phyloP scores from a whole-genome alignment of 2,113 vertebrate species.

The Tursiops truncatus region DNA sequence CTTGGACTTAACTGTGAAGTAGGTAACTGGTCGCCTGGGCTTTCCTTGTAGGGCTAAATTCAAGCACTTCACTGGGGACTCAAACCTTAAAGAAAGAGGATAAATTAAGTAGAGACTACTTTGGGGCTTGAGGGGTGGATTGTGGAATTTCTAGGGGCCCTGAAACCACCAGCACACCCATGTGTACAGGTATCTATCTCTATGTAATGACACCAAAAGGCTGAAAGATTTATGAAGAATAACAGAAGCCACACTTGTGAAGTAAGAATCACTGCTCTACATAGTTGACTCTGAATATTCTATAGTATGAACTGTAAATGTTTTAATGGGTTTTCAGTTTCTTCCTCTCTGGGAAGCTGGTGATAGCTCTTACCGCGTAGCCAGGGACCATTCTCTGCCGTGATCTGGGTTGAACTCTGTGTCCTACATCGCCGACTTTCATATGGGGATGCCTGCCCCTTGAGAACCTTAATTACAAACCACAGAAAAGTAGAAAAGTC shows the following conservation, averaged over 20 bases:
- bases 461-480: not conserved
- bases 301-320: not conserved
- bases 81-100: conserved; percentile 24
- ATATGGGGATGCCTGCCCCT: not conserved
- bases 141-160: not conserved
- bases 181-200: not conserved
- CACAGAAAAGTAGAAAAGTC: not conserved
- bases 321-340: not conserved
- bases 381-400: not conserved
- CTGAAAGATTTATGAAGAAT: not conserved
- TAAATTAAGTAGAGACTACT: not conserved
- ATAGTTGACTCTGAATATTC: not conserved
- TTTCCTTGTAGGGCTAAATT: not conserved
- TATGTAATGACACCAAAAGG: not conserved
- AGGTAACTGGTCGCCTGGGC: not conserved
- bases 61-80: not conserved
- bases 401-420: not conserved
- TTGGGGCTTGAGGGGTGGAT: not conserved
- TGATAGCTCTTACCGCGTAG: not conserved
- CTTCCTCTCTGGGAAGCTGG: not conserved
- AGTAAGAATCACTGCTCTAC: not conserved
- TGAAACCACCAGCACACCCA: not conserved
- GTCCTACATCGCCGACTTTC: not conserved
- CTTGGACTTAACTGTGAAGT: not conserved
- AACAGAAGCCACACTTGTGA: not conserved